phyloP scores from a whole-genome alignment of 2,797 vertebrate genomes.

The Delichon dasypus region DNA sequence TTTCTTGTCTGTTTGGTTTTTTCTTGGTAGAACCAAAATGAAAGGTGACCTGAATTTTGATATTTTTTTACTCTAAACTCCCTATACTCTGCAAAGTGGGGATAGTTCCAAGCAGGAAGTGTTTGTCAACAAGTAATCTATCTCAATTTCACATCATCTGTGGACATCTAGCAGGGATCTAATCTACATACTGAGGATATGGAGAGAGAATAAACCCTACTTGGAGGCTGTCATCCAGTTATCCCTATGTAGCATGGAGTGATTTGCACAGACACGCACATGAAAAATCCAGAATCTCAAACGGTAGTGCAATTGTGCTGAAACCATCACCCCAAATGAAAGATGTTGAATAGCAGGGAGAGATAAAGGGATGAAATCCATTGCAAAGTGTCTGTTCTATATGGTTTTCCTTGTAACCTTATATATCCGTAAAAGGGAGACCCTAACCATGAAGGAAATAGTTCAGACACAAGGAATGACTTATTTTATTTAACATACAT shows the following conservation, averaged over 20 bases:
- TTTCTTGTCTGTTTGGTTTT: neutral
- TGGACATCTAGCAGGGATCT: neutral
- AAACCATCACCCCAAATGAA: neutral
- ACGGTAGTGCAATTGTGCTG: neutral
- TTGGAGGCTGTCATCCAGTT: neutral
- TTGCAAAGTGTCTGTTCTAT: neutral
- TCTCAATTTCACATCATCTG: neutral
- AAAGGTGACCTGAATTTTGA: neutral
- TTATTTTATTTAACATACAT: neutral
- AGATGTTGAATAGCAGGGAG: neutral
- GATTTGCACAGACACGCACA: neutral
- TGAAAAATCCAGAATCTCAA: neutral
- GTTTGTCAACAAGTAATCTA: neutral
- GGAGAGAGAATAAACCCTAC: neutral
- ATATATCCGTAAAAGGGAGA: neutral
- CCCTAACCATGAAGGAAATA: neutral
- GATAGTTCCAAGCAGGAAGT: neutral
- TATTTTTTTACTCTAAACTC: neutral
- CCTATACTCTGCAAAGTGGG: neutral
- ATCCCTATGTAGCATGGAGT: neutral
- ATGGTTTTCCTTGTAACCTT: neutral
- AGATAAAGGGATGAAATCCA: neutral
- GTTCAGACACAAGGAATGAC: neutral
- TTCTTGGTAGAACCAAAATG: neutral
- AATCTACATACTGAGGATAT: neutral